phyloP scores from a whole-genome alignment of 2,888 invertebrate species.

The Napeogenes sylphis region DNA sequence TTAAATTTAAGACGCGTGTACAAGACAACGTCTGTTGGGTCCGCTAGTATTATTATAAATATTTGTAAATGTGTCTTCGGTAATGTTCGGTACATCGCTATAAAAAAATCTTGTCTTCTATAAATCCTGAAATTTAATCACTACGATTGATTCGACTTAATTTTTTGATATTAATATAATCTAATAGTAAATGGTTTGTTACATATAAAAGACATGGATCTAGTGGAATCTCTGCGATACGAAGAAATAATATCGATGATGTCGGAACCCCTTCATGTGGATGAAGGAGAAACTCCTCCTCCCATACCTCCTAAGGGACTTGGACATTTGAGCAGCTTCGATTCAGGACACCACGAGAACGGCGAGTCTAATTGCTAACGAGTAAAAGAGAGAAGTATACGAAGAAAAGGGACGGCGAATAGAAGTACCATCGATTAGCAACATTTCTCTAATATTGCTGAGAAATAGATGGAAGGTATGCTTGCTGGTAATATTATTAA shows the following conservation, averaged over 20 bases:
- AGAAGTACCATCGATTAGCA: not conserved
- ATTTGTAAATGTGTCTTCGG: too few relatives aligned
- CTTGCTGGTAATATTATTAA: too few relatives aligned
- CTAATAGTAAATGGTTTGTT: not conserved
- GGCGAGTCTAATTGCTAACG: conserved; percentile 65
- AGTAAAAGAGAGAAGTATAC: not conserved
- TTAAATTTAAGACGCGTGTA: too few relatives aligned
- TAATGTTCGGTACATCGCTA: too few relatives aligned
- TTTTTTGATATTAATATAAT: not conserved
- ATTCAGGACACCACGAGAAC: conserved; percentile 69
- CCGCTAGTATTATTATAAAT: too few relatives aligned
- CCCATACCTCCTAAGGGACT: conserved; percentile 72
- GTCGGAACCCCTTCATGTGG: conserved; percentile 63
- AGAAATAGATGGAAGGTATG: not conserved
- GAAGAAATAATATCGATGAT: conserved; percentile 72
- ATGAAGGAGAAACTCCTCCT: conserved; percentile 65
- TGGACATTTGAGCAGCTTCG: conserved; percentile 69
- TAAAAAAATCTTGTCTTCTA: too few relatives aligned
- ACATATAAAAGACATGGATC: conserved; percentile 55
- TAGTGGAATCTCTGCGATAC: conserved; percentile 68
- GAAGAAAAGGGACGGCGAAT: not conserved
- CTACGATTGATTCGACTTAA: too few relatives aligned
- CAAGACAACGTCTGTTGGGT: too few relatives aligned
- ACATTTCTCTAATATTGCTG: not conserved
- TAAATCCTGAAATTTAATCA: too few relatives aligned